Percentiles rank a stretch among this genome's conserved stretches.
These are phyloP conservation scores for Masticophis lateralis DNA, from an alignment of 2,797 vertebrate genomes.

Conservation along the genomic window DNA sequence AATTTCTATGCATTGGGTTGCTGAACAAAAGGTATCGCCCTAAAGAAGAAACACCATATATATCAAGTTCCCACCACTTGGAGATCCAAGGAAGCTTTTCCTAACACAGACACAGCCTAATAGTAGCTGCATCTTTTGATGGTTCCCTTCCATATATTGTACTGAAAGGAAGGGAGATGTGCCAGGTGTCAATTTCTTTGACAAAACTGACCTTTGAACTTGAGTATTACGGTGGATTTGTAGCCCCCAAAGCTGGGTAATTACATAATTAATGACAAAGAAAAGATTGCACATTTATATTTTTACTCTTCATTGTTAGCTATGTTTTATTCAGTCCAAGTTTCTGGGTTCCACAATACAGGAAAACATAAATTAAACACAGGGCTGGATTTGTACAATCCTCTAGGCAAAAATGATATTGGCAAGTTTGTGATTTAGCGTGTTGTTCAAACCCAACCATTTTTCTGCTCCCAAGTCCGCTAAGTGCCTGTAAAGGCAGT, in stretches of 20 bases:
- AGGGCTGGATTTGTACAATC: background rate
- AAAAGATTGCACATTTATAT: background rate
- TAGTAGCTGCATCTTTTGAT: background rate
- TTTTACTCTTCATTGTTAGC: background rate
- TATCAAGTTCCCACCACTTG: background rate
- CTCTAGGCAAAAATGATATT: background rate
- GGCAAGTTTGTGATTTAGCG: background rate
- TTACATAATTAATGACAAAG: background rate
- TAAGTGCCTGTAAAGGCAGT: background rate
- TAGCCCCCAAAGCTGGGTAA: background rate
- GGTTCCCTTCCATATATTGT: background rate
- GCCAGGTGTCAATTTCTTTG: background rate
- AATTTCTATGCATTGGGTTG: background rate
- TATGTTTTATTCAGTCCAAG: background rate
- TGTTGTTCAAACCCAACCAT: background rate
- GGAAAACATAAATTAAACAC: background rate
- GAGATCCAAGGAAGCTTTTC: background rate
- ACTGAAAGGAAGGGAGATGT: background rate
- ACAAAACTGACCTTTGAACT: background rate
- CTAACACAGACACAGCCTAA: background rate
- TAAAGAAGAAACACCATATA: background rate
- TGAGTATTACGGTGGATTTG: background rate
- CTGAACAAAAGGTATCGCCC: background rate
- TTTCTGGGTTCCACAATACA: background rate
- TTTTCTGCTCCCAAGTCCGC: background rate